Base-by-base conservation (phyloP, 2,888 invertebrate genomes). In the Andricus quercusramuli region DNA sequence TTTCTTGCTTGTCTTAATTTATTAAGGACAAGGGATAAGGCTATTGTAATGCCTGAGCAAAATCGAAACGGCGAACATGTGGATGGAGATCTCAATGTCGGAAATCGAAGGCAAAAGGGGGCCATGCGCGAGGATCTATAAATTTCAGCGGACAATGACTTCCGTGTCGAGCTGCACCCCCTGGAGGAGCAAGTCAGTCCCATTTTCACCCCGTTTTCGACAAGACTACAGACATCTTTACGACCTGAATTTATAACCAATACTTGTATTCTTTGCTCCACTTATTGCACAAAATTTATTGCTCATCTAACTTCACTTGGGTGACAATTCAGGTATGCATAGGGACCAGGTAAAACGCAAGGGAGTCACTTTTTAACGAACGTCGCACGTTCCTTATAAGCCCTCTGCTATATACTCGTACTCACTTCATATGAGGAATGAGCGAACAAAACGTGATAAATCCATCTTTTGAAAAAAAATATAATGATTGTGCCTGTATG, bases 151-250 rank as follows among this genome's bases (percentile, higher is more conserved):
- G 32, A 78, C 67, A 78, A 78, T 79, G 70, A 79, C 25, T 22
- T 44, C 62, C 78, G 78, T 64, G 80, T 68, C 78, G 68, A 78
- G 62, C 80, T 74, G 78, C 62, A 70, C 80, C 80, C 66, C 70
- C 80, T 47, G 32, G 68, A 68, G 80, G 80, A 62, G 59, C 93
- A 80, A 77, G 76, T 84, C 85, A 83, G 88, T 87, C 88, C 90
- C 90, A 91, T 91, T 91, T 91, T 91, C 91, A 91, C 91, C 90
- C 91, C 89, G 89, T 91, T 91, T 90, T 85, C 87, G 87, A 91
- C 91, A 91, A 91, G 91, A 88, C 89, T 90, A 91, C 90, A 79
- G 91, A 91, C 91, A 91, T 91, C 88, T 91, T 91, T 91, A 91
- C 89, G 91, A 90, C 83, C 87, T 65, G 82, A 85, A 91, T 91